Evolutionary conservation across 1,140 invertebrate species (phyloP).

Genomic region (Pseudomyrmex concolor): DNA sequence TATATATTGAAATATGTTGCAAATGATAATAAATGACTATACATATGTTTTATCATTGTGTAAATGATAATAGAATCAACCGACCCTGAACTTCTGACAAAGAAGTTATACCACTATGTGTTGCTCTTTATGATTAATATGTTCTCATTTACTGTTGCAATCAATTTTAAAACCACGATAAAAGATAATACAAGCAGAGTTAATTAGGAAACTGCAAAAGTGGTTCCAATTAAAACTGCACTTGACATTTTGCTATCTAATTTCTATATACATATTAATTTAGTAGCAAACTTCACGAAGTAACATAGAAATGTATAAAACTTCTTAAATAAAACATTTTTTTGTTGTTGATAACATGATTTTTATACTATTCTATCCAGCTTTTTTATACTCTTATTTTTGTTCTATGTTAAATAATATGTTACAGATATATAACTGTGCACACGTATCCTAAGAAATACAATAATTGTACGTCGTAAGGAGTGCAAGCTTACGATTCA

Average conservation of each 20-base stretch:
- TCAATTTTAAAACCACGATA: no score
- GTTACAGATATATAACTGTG: not conserved
- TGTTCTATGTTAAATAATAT: no score
- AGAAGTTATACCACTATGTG: not conserved
- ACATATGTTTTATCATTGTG: not conserved
- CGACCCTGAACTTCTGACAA: constrained; percentile 23
- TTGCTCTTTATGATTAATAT: constrained; percentile 1
- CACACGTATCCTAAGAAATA: not conserved
- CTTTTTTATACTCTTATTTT: no score
- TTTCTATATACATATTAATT: not conserved
- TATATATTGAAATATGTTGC: no score
- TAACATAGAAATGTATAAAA: not conserved
- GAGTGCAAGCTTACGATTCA: not conserved
- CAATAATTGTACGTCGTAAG: not conserved
- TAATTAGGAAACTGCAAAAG: constrained; percentile 39
- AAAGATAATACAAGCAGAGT: constrained; percentile 4
- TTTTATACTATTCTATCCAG: no score
- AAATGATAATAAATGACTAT: constrained; percentile 1
- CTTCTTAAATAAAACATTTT: not conserved
- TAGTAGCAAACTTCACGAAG: constrained; percentile 6
- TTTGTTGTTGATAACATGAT: no score
- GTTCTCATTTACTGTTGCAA: constrained; percentile 1
- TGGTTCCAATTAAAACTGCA: constrained; percentile 22
- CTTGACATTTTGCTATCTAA: constrained; percentile 19
- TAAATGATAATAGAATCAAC: not conserved